phyloP scores from a whole-genome alignment of 2,113 vertebrate genomes.

The Triplophysa dalaica region DNA sequence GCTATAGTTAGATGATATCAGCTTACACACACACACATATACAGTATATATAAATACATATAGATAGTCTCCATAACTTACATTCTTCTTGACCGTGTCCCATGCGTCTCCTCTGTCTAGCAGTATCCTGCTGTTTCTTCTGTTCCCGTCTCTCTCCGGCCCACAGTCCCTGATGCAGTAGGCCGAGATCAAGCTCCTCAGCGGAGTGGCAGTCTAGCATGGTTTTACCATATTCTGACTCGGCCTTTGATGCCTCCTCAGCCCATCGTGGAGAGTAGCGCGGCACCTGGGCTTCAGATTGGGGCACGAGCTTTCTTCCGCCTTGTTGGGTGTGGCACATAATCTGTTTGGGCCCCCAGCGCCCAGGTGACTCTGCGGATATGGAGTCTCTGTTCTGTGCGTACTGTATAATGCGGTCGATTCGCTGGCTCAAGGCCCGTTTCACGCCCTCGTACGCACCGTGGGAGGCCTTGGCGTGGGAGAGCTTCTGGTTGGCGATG shows the following conservation, averaged over 20 bases:
- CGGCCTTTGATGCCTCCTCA: slow-evolving; percentile 62
- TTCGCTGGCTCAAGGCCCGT: slow-evolving; percentile 89
- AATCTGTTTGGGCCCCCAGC: slow-evolving; percentile 80
- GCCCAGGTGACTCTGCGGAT: slow-evolving; percentile 63
- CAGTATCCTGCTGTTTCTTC: slow-evolving; percentile 3
- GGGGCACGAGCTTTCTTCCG: slow-evolving; percentile 82
- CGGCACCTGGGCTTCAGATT: slow-evolving; percentile 89
- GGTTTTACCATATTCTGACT: slow-evolving; percentile 74
- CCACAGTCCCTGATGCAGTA: slow-evolving; percentile 77
- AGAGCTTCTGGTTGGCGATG: slow-evolving; percentile 95
- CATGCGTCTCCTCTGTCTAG: slow-evolving; percentile 31
- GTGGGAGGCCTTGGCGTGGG: slow-evolving; percentile 84
- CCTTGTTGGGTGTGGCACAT: slow-evolving; percentile 83
- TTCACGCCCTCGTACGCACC: slow-evolving; percentile 93
- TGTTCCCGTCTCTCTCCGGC: slow-evolving; percentile 60
- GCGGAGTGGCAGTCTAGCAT: slow-evolving; percentile 76
- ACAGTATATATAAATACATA: too few relatives aligned
- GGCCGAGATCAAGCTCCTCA: slow-evolving; percentile 71
- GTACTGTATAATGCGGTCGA: slow-evolving; percentile 92
- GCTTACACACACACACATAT: not conserved
- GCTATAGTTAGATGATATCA: not conserved
- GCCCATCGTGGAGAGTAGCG: slow-evolving; percentile 88
- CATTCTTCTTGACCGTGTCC: slow-evolving; percentile 82
- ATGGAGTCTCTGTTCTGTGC: slow-evolving; percentile 91
- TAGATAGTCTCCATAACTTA: slow-evolving; percentile 71